A percentile compares a stretch with the other conserved stretches of the same genome.
These are phyloP conservation scores for Lasioglossum oenotherae DNA, from an alignment of 2,888 invertebrate species.

Conservation along the genomic window DNA sequence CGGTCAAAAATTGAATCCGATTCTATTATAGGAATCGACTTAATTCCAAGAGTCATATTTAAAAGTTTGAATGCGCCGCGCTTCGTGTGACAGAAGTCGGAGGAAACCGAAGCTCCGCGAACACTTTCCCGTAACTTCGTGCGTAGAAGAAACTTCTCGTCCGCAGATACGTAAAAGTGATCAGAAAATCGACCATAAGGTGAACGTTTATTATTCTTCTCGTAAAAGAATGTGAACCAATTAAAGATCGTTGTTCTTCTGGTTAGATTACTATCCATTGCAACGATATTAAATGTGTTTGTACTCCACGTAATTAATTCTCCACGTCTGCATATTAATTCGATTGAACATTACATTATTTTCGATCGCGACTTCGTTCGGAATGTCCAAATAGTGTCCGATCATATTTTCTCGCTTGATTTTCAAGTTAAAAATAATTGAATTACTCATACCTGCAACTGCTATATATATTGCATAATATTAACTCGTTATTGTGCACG, in stretches of 20 bases:
- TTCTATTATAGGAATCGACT: slow-evolving; percentile 8
- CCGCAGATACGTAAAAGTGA: background rate
- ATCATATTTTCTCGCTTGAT: slow-evolving; percentile 17
- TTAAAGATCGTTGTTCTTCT: background rate
- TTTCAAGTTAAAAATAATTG: slow-evolving; percentile 54
- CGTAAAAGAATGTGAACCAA: background rate
- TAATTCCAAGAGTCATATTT: slow-evolving; percentile 7
- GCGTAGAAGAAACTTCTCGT: slow-evolving; percentile 10
- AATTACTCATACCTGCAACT: slow-evolving; percentile 49
- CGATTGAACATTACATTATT: slow-evolving; percentile 16
- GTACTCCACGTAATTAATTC: slow-evolving; percentile 25
- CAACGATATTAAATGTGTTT: background rate
- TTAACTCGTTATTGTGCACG: slow-evolving; percentile 52
- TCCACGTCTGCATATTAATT: background rate
- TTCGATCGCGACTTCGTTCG: background rate
- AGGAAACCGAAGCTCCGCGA: slow-evolving; percentile 25
- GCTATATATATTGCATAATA: slow-evolving; percentile 54
- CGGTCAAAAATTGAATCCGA: slow-evolving; percentile 7
- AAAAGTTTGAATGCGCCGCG: slow-evolving; percentile 51
- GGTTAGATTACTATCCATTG: background rate
- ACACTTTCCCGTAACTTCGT: slow-evolving; percentile 43
- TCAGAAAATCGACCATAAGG: slow-evolving; percentile 16
- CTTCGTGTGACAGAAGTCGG: slow-evolving; percentile 41
- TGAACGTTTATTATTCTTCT: slow-evolving; percentile 1
- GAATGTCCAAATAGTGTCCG: slow-evolving; percentile 10